Percentiles rank a stretch among this genome's conserved stretches.
phyloP scores from a whole-genome alignment of 1,140 invertebrate species.

The Brachystomella parvula region DNA sequence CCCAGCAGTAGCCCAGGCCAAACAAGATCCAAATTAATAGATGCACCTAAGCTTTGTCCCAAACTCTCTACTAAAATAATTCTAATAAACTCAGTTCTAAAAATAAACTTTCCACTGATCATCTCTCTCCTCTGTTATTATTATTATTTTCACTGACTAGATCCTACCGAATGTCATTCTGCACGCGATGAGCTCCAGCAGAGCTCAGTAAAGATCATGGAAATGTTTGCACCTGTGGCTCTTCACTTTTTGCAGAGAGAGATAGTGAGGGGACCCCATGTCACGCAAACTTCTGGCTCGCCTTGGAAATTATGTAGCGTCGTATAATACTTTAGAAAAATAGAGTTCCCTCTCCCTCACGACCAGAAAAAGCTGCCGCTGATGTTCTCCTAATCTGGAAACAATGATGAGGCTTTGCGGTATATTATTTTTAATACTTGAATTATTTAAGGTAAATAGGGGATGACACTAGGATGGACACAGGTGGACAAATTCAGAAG shows the following conservation, averaged over 20 bases:
- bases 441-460: conserved; percentile 5
- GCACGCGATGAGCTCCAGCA: conserved; percentile 9
- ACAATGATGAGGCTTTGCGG: background rate
- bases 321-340: no score
- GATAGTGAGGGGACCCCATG: background rate
- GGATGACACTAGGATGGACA: conserved; percentile 4
- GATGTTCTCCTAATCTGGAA: background rate
- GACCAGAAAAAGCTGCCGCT: no score
- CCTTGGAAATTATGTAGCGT: no score
- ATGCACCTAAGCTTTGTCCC: no score
- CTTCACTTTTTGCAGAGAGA: background rate
- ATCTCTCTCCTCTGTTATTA: no score
- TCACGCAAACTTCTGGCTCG: conserved; percentile 7
- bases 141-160: background rate
- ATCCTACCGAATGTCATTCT: background rate
- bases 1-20: no score
- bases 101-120: background rate
- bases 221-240: conserved; percentile 7
- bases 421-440: conserved; percentile 8
- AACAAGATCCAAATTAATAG: background rate
- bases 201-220: conserved; percentile 3
- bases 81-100: no score
- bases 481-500: conserved; percentile 4
- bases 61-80: no score
- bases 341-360: no score